These are phyloP conservation scores for Hydropsyche betteni DNA, from an alignment of 2,888 invertebrate species.

Conservation along the genomic window DNA sequence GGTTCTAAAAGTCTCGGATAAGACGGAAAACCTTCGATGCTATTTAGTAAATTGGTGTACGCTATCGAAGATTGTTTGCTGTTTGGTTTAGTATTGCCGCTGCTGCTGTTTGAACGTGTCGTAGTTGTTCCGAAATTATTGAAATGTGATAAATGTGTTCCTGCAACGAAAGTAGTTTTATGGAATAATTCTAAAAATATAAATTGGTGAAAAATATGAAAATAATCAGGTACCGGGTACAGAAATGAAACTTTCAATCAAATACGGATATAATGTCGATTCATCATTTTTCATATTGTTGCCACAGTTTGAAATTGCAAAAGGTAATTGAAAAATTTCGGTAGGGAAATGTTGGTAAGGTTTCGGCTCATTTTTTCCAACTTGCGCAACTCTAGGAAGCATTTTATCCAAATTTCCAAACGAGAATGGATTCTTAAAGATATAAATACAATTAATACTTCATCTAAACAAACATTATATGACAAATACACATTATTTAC, in stretches of 20 bases:
- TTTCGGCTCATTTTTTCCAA: constrained; percentile 60
- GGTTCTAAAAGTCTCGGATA: constrained; percentile 14
- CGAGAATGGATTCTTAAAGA: constrained; percentile 61
- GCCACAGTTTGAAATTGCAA: constrained; percentile 57
- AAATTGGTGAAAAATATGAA: constrained; percentile 15
- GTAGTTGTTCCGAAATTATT: constrained; percentile 37
- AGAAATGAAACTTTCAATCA: constrained; percentile 61
- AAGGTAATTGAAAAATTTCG: constrained; percentile 63
- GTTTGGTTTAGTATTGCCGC: constrained; percentile 10
- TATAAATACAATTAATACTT: not conserved
- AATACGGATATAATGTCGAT: constrained; percentile 54
- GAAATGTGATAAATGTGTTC: constrained; percentile 42
- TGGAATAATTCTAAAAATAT: constrained; percentile 1
- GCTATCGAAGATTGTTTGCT: constrained; percentile 11
- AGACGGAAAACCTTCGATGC: constrained; percentile 7
- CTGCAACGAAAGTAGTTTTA: constrained; percentile 28
- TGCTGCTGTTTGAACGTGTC: constrained; percentile 25
- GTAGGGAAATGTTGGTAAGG: constrained; percentile 63
- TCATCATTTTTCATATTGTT: constrained; percentile 55
- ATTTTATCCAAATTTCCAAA: constrained; percentile 63
- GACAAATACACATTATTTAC: constrained; percentile 53
- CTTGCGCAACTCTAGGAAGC: constrained; percentile 60
- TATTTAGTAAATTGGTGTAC: constrained; percentile 52
- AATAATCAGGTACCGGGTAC: constrained; percentile 57
- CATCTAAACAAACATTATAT: constrained; percentile 1